Percentiles rank a stretch among this genome's conserved stretches.
Conservation (phyloP, 1,140 invertebrate species). For the Dendrolimus punctatus region DNA sequence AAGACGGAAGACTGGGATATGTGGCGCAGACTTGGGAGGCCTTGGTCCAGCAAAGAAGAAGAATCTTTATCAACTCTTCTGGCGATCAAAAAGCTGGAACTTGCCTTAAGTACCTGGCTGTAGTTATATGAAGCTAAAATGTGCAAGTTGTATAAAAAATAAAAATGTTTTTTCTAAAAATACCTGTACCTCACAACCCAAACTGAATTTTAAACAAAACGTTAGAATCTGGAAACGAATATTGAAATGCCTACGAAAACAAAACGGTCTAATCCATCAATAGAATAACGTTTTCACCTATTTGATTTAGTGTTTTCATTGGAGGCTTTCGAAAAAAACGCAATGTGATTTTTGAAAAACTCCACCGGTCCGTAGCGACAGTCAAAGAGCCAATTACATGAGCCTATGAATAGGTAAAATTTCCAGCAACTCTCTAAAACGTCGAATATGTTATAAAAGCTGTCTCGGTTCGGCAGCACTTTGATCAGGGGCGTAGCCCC, state of each 20-base stretch:
- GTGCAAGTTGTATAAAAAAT: too few relatives aligned
- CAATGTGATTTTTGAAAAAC: conserved; percentile 3
- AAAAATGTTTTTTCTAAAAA: too few relatives aligned
- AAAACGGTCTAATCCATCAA: conserved; percentile 5
- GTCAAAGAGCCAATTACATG: conserved; percentile 15
- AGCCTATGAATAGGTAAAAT: conserved; percentile 5
- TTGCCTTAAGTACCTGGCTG: too few relatives aligned
- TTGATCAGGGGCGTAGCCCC: not conserved
- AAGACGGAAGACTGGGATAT: too few relatives aligned
- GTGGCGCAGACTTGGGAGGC: too few relatives aligned
- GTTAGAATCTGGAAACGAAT: conserved; percentile 1
- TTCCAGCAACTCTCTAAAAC: too few relatives aligned
- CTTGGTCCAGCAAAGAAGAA: too few relatives aligned
- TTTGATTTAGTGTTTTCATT: conserved; percentile 11
- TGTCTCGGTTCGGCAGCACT: not conserved
- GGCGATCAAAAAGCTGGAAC: too few relatives aligned
- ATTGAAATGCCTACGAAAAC: conserved; percentile 4
- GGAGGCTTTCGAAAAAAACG: conserved; percentile 4
- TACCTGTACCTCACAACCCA: too few relatives aligned
- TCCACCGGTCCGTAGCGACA: conserved; percentile 3
- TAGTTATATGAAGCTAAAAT: too few relatives aligned
- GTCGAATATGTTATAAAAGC: too few relatives aligned
- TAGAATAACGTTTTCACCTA: conserved; percentile 8
- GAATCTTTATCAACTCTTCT: too few relatives aligned
- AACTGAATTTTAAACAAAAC: conserved; percentile 1